These are phyloP conservation scores for Microplitis deprimator DNA, from an alignment of 2,888 invertebrate genomes.

Conservation along the genomic window DNA sequence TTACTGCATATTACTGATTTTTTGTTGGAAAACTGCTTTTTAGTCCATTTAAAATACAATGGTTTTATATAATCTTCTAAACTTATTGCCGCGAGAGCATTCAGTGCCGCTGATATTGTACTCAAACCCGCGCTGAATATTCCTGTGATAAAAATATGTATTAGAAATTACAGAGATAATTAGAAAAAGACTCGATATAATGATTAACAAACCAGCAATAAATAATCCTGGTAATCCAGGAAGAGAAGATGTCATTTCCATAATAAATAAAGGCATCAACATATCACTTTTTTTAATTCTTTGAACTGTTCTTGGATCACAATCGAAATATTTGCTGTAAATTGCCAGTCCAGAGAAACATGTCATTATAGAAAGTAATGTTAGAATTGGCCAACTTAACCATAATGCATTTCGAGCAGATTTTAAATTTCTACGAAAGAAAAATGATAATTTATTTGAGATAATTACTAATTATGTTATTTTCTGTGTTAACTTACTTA, in stretches of 20 bases:
- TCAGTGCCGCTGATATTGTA: constrained; percentile 92
- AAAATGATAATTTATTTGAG: constrained; percentile 18
- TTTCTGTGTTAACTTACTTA: constrained; percentile 62
- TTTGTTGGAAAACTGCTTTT: constrained; percentile 53
- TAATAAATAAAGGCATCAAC: constrained; percentile 85
- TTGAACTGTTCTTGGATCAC: constrained; percentile 82
- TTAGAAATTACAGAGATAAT: neutral
- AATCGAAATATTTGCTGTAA: constrained; percentile 85
- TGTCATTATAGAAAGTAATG: constrained; percentile 81
- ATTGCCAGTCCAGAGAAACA: constrained; percentile 81
- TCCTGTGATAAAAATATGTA: constrained; percentile 67
- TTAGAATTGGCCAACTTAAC: constrained; percentile 86
- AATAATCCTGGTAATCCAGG: constrained; percentile 92
- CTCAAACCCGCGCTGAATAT: constrained; percentile 93
- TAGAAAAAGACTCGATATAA: no score
- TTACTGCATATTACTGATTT: constrained; percentile 70
- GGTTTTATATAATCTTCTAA: constrained; percentile 87
- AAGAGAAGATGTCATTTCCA: constrained; percentile 80
- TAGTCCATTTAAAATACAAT: constrained; percentile 51
- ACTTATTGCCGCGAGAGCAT: constrained; percentile 91
- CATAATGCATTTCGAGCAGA: constrained; percentile 83
- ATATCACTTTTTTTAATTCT: constrained; percentile 82
- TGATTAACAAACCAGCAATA: constrained; percentile 76
- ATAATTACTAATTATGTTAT: constrained; percentile 20
- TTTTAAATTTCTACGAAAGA: constrained; percentile 73